phyloP scores from a whole-genome alignment of 2,113 vertebrate genomes.

The Stegostoma tigrinum region DNA sequence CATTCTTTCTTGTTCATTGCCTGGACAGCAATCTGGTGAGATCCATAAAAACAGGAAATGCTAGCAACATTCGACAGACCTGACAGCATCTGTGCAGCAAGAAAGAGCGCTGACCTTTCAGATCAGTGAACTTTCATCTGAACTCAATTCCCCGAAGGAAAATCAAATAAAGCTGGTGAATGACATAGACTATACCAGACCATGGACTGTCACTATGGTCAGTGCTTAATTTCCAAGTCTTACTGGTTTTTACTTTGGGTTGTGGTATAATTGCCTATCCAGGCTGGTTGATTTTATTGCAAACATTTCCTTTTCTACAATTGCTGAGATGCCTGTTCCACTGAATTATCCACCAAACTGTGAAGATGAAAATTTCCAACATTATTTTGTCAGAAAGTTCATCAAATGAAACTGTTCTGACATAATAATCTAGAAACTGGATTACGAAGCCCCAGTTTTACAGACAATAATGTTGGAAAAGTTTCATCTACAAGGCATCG shows the following conservation, averaged over 20 bases:
- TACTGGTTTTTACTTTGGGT: no score
- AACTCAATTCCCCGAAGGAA: neutral
- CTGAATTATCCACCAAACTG: neutral
- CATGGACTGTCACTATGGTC: no score
- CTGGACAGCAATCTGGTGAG: neutral
- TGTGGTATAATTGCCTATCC: neutral
- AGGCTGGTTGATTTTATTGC: neutral
- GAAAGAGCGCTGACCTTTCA: neutral
- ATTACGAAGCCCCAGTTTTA: neutral
- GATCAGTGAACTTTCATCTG: neutral
- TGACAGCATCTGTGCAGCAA: no score
- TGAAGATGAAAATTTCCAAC: neutral
- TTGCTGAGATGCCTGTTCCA: neutral
- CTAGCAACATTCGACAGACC: no score
- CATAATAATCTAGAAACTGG: neutral
- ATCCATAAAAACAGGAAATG: no score
- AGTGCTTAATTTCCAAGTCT: no score
- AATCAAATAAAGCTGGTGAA: no score
- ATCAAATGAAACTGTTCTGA: neutral
- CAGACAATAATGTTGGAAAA: neutral
- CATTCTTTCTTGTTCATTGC: neutral
- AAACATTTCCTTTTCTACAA: neutral
- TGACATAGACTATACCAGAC: no score
- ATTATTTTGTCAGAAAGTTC: neutral
- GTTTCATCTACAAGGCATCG: no score